phyloP scores from a whole-genome alignment of 2,113 vertebrate species.

The Lucifuga dentata region DNA sequence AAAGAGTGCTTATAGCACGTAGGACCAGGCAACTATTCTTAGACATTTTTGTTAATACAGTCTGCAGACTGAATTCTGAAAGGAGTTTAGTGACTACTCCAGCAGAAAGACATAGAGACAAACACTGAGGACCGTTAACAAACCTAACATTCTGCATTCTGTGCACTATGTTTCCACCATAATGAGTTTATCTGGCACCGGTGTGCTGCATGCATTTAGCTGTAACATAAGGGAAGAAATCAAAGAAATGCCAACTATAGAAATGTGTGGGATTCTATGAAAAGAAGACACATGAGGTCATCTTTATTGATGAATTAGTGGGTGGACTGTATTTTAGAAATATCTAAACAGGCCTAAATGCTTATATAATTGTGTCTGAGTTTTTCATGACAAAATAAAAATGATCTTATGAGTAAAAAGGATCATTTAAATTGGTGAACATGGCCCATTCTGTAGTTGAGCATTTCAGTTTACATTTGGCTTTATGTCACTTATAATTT shows the following conservation, averaged over 20 bases:
- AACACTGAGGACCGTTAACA: slow-evolving; percentile 76
- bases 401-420: slow-evolving; percentile 2
- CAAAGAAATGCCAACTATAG: slow-evolving; percentile 43
- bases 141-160: slow-evolving; percentile 73
- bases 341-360: slow-evolving; percentile 33
- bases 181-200: not conserved
- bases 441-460: slow-evolving; percentile 1
- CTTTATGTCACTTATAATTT: not conserved
- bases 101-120: slow-evolving; percentile 73
- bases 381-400: slow-evolving; percentile 31
- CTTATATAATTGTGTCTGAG: slow-evolving; percentile 26
- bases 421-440: not conserved
- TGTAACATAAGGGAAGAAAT: slow-evolving; percentile 40
- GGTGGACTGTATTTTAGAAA: slow-evolving; percentile 49
- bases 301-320: slow-evolving; percentile 65
- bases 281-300: slow-evolving; percentile 35
- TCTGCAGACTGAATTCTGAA: slow-evolving; percentile 80
- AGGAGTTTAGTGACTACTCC: slow-evolving; percentile 73
- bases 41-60: slow-evolving; percentile 82
- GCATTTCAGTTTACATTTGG: not conserved
- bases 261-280: slow-evolving; percentile 52
- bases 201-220: slow-evolving; percentile 14
- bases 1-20: slow-evolving; percentile 66
- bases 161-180: not conserved
- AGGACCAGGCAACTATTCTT: slow-evolving; percentile 72